Base-by-base conservation (phyloP, 37 sponge, comb jelly and placozoan genomes). In the Spongia lamella region DNA sequence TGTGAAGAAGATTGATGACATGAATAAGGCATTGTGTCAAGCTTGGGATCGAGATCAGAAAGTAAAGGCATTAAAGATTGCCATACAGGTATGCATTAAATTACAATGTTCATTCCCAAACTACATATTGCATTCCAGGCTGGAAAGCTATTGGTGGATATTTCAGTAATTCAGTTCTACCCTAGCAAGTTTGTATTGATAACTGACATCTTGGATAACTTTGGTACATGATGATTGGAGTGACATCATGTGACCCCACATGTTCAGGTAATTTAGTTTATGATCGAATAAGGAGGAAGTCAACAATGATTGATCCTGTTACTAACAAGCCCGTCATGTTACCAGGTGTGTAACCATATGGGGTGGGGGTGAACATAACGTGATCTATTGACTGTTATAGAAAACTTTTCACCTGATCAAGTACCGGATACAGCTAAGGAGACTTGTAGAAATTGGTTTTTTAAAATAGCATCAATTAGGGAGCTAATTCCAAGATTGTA, bases 161-260 rank as follows among this genome's bases (percentile, higher is more conserved):
- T 78, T 9, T 43, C 84, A 47, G 96, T 94, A 26, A 86, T 94
- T 15, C 92, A 92, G 79, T 97, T 97, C 89, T 97, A 97, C 60
- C 99, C 99, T 21, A 94, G 93, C 90, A 97, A 97, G 82, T 97
- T 97, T 87, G 99, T 97, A 26, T 90, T 97, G 64, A 90, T 94
- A 57, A 97, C 95, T 0, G 99, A 94, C 56, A 94, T 97, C 7
- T 75, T 97, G 82, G 93, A 95, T 38, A 89, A 81, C 40, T 97
- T 97, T 86, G 99, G 99, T 89, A 50, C n/a, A n/a, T 52, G 54
- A 20, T 21, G 11, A 2, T 22, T 32, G 34, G 19, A n/a, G 25
- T 49, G 40, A 1, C 55, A 65, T 56, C 61, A n/a, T n/a, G n/a
- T n/a, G n/a, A n/a, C n/a, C n/a, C n/a, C n/a, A n/a, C n/a, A n/a